Evolutionary conservation across 2,888 invertebrate genomes (phyloP).

Genomic region (Hydraecia micacea): DNA sequence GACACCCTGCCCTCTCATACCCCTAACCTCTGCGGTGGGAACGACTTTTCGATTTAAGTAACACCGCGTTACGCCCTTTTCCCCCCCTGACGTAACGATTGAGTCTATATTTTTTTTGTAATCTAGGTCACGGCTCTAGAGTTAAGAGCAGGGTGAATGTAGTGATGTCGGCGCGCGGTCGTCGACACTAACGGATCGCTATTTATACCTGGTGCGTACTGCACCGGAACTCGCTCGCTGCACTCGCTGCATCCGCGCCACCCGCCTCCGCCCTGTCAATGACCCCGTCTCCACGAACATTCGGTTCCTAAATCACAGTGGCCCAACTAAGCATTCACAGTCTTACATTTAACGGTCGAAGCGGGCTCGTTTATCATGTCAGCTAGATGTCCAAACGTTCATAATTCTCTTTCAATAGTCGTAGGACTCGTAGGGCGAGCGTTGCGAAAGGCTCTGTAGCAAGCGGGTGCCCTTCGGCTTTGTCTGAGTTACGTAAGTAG

Average conservation of each 20-base stretch:
- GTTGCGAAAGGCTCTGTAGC: constrained; percentile 83
- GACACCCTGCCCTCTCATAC: constrained; percentile 74
- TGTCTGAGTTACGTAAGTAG: constrained; percentile 85
- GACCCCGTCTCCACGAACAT: constrained; percentile 78
- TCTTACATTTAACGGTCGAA: constrained; percentile 15
- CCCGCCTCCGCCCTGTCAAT: constrained; percentile 87
- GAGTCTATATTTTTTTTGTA: constrained; percentile 67
- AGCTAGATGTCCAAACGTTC: constrained; percentile 61
- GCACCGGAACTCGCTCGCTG: constrained; percentile 89
- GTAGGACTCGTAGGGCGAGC: constrained; percentile 80
- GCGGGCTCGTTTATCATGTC: constrained; percentile 31
- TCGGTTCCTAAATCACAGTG: constrained; percentile 60
- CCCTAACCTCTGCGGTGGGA: constrained; percentile 64
- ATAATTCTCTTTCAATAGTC: constrained; percentile 71
- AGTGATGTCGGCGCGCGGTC: constrained; percentile 84
- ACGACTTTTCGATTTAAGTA: constrained; percentile 59
- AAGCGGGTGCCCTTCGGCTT: constrained; percentile 87
- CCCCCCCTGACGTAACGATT: constrained; percentile 69
- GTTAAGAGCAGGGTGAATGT: constrained; percentile 77
- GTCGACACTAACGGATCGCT: constrained; percentile 90
- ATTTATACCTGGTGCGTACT: constrained; percentile 89
- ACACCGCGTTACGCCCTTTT: constrained; percentile 59
- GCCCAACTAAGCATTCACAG: constrained; percentile 20
- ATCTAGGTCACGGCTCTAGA: constrained; percentile 82
- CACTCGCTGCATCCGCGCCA: constrained; percentile 88